Base-by-base conservation (phyloP, 2,113 vertebrate species). In the Microtus richardsoni region DNA sequence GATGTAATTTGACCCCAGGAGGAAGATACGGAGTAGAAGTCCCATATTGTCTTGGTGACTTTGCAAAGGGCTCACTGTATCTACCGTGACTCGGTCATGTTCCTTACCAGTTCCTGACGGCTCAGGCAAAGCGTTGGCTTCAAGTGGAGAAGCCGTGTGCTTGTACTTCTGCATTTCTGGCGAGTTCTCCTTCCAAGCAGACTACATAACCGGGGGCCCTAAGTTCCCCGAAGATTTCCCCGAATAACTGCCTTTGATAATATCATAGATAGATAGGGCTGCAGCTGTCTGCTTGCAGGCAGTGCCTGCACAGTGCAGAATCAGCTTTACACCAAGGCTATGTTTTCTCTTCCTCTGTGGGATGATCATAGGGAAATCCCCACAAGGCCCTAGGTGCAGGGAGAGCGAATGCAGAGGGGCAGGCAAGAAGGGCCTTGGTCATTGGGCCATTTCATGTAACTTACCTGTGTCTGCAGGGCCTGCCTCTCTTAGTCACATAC, bases 1-100 rank as follows among this genome's bases (percentile, higher is more conserved):
- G 64, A 26, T 88, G 85, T 88, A n/a, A 95, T 92, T 70, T 87
- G 88, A 96, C 93, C 17, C 68, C 26, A 83, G 54, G 47, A 94
- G 64, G 82, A 95, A 47, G 84, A 79, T 58, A 58, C 30, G 47
- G 47, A 74, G 30, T 68, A 49, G 36, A 83, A 94, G 62, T 89
- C 58, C 36, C 24, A 44, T 7, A 68, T 75, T 92, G 89, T 87
- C 47, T 28, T 44, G 30, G 95, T 83, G 62, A 88, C 79, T 58
- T 73, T 54, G 79, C 41, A 89, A 95, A 70, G 28, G 47, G 41
- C 47, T 93, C 95, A 62, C 33, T 78, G 16, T 70, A 47, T 82
- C 82, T 77, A 52, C 36, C 14, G 41, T 44, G 54, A 47, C 91
- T 95, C 62, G 49, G 39, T 80, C 75, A n/a, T 49, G 21, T 24